Percentiles rank a stretch among this genome's conserved stretches.
Evolutionary conservation across 2,888 invertebrate species (phyloP).

Genomic region (Elmis aenea): DNA sequence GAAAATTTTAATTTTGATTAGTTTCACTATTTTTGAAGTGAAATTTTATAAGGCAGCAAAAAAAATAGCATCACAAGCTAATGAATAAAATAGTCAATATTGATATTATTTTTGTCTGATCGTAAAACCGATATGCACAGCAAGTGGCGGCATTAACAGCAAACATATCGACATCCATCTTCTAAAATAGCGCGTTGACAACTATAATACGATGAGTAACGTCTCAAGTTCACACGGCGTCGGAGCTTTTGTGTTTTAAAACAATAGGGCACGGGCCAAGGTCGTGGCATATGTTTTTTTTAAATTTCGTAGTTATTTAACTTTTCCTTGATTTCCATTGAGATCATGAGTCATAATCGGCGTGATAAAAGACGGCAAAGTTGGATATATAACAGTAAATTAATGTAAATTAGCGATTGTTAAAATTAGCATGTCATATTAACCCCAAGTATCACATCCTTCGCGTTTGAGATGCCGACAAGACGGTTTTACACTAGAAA

Average conservation of each 20-base stretch:
- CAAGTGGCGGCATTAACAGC: constrained; percentile 8
- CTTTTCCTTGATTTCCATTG: constrained; percentile 18
- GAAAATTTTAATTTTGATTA: too few species aligned
- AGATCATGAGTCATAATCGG: constrained; percentile 27
- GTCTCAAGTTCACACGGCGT: constrained; percentile 1
- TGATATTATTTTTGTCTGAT: too few species aligned
- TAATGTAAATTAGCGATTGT: constrained; percentile 46
- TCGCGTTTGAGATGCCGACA: constrained; percentile 32
- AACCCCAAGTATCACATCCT: constrained; percentile 40
- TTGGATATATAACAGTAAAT: constrained; percentile 39
- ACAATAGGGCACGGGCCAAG: background rate
- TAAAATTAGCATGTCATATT: constrained; percentile 46
- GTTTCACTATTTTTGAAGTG: too few species aligned
- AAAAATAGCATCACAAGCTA: too few species aligned
- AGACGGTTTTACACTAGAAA: constrained; percentile 18
- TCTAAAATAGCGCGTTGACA: constrained; percentile 9
- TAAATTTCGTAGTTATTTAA: constrained; percentile 3
- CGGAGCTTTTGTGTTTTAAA: background rate
- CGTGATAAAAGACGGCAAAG: constrained; percentile 35
- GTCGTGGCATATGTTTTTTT: constrained; percentile 1
- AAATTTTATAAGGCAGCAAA: too few species aligned
- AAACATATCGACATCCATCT: constrained; percentile 7
- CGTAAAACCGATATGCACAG: constrained; percentile 12
- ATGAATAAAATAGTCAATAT: too few species aligned
- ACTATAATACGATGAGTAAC: constrained; percentile 9